phyloP scores from a whole-genome alignment of 1,140 invertebrate genomes.

The Brachionus angularis region DNA sequence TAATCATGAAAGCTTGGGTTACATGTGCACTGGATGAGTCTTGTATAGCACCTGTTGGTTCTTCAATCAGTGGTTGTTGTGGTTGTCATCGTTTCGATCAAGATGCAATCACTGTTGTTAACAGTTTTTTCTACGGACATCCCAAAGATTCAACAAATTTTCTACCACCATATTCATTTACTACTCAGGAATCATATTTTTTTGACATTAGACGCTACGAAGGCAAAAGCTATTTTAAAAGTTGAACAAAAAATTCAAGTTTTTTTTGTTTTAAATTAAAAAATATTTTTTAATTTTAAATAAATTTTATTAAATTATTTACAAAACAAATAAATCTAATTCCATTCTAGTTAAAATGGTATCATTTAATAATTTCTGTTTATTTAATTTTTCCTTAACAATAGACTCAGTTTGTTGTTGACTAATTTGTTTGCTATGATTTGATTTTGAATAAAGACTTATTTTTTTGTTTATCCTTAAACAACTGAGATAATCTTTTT shows the following conservation, averaged over 20 bases:
- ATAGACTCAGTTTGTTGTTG: not conserved
- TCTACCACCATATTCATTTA: constrained; percentile 32
- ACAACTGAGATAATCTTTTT: constrained; percentile 20
- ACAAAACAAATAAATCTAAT: constrained; percentile 30
- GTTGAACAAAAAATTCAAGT: too few relatives aligned
- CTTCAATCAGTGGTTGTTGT: constrained; percentile 31
- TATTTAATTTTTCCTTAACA: not conserved
- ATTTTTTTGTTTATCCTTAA: constrained; percentile 6
- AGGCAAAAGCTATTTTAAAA: constrained; percentile 39
- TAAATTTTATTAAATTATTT: too few relatives aligned
- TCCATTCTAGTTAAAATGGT: constrained; percentile 21
- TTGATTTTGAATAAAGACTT: not conserved
- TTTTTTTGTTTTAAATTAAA: too few relatives aligned
- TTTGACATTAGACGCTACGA: constrained; percentile 30
- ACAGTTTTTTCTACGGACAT: constrained; percentile 35
- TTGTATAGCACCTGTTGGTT: constrained; percentile 23
- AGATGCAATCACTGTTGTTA: constrained; percentile 26
- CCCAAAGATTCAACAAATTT: constrained; percentile 1
- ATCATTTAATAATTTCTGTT: constrained; percentile 15
- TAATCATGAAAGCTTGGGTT: constrained; percentile 42
- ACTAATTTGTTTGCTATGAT: not conserved
- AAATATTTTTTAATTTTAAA: too few relatives aligned
- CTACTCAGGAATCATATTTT: constrained; percentile 29
- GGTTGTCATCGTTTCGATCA: constrained; percentile 44
- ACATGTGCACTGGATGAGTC: constrained; percentile 30